phyloP scores from a whole-genome alignment of 2,113 vertebrate species.

The Shinisaurus crocodilurus region DNA sequence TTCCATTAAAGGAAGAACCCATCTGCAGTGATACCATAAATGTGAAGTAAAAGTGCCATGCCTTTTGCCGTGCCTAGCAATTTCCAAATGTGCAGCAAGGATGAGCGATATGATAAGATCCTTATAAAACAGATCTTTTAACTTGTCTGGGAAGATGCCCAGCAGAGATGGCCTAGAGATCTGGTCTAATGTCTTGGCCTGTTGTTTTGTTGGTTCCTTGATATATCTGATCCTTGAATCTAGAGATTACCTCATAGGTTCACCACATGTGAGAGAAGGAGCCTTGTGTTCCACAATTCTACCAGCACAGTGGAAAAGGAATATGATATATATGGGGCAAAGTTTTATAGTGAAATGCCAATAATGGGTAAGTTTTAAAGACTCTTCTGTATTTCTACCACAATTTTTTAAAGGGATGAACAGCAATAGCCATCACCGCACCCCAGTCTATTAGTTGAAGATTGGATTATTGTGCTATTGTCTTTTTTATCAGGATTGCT shows the following conservation, averaged over 20 bases:
- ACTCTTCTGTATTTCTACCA: background rate
- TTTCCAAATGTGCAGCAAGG: background rate
- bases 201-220: background rate
- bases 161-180: background rate
- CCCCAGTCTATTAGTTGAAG: background rate
- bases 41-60: background rate
- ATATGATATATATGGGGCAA: background rate
- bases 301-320: background rate
- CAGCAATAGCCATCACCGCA: background rate
- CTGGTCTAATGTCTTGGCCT: background rate
- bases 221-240: background rate
- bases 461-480: background rate
- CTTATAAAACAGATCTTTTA: background rate
- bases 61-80: background rate
- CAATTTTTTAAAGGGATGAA: background rate
- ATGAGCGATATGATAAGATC: background rate
- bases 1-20: background rate
- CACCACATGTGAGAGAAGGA: background rate
- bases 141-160: background rate
- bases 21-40: background rate
- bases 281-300: background rate
- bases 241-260: background rate
- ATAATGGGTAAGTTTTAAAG: background rate
- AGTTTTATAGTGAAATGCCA: background rate
- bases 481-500: background rate